These are phyloP conservation scores for Spheniscus mendiculus DNA, from an alignment of 2,113 vertebrate genomes.

Conservation along the genomic window DNA sequence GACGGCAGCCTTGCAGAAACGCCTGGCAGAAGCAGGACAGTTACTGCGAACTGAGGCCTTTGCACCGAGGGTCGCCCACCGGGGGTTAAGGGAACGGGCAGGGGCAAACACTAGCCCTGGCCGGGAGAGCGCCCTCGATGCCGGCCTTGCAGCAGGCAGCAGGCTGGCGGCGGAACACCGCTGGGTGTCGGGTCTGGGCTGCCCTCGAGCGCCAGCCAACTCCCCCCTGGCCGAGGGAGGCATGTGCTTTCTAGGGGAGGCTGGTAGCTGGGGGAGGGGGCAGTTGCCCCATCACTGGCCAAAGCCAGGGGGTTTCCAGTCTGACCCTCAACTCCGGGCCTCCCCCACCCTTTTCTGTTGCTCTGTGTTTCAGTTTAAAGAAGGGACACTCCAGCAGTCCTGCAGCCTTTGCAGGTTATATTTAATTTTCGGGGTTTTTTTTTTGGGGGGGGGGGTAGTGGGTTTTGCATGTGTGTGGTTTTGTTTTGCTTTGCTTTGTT, in stretches of 20 bases:
- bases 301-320: background rate
- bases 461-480: background rate
- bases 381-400: background rate
- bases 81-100: background rate
- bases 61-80: accelerated
- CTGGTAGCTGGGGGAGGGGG: background rate
- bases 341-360: background rate
- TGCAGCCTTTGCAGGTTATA: background rate
- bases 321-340: accelerated
- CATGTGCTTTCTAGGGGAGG: background rate
- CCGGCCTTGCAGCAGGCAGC: background rate
- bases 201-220: background rate
- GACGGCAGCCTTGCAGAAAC: background rate
- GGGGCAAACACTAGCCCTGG: background rate
- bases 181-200: background rate
- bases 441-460: background rate
- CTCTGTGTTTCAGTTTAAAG: background rate
- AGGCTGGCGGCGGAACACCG: accelerated
- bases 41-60: accelerated
- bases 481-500: background rate
- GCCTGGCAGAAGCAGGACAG: background rate
- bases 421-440: too few species aligned
- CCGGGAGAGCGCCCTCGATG: accelerated
- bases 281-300: accelerated
- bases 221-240: background rate